Evolutionary conservation across 1,140 invertebrate species (phyloP), one percentile per base, ranked within the genome.

Genomic region (Sesamia nonagrioides): DNA sequence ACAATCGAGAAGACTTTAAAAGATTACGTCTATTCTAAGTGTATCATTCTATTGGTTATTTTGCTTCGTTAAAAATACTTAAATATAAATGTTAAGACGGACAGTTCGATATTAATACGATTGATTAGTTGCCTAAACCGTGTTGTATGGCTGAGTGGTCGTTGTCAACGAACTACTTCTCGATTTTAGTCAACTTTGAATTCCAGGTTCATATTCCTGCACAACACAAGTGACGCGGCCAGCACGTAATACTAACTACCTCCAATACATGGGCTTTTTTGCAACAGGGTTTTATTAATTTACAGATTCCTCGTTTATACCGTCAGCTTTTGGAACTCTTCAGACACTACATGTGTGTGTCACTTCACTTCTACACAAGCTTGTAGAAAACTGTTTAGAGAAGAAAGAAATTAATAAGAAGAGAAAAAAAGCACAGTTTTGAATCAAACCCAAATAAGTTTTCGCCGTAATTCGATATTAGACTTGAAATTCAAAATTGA

Each of bases 61-160:
- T 75, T 45, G 58, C 15, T 33, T 75, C 42, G 45, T 63, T 35
- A 33, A 37, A 13, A 63, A 63, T 75, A 75, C 73, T 75, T 75
- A 75, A 50, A 6, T 13, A 52, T 60, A 60, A 75, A 63, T 63
- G 73, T 75, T 63, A 75, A 75, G 73, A 75, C 73, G 73, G 73
- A 75, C 58, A 75, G 45, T 60, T 75, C 63, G 35, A 50, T 50
- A 75, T 75, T 63, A 61, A 75, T 75, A 75, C 73, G 42, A 42
- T 72, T 72, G 50, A 72, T 72, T 60, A 74, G 72, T 74, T 74
- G 72, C 72, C 56, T 74, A 74, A 56, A 54, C 73, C 73, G 58
- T 63, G 42, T 61, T 18, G 56, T 75, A 75, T 75, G 73, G 73
- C 73, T 35, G 73, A 45, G 42, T 52, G 58, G 13, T 61, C 73